Evolutionary conservation across 2,113 vertebrate genomes (phyloP).

Genomic region (Halcyon senegalensis): DNA sequence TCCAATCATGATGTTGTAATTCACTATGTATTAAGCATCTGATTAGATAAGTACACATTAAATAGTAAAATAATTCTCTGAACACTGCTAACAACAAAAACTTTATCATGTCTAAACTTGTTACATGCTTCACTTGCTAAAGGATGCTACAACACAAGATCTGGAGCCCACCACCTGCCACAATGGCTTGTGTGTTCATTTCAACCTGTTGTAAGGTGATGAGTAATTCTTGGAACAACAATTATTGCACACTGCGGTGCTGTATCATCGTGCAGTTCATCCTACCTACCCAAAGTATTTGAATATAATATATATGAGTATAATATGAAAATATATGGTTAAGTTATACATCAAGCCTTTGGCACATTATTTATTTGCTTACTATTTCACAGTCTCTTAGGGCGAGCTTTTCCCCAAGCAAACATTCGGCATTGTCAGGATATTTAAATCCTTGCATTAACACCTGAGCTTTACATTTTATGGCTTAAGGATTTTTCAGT

Average conservation of each 20-base stretch:
- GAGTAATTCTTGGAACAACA: background rate
- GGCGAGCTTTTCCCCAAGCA: background rate
- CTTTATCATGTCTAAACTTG: background rate
- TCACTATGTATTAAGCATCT: background rate
- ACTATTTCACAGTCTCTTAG: background rate
- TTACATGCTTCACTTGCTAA: background rate
- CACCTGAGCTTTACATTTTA: background rate
- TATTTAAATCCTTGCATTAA: background rate
- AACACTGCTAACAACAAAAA: background rate
- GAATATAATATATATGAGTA: background rate
- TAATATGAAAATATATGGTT: too few relatives aligned
- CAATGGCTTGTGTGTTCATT: background rate
- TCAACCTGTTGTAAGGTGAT: background rate
- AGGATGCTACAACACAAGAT: background rate
- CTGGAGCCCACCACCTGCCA: background rate
- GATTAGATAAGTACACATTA: fast-evolving
- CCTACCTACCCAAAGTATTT: background rate
- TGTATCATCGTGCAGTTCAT: background rate
- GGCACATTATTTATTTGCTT: background rate
- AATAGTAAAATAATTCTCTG: background rate
- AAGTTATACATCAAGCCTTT: background rate
- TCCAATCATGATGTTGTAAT: background rate
- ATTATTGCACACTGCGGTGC: background rate
- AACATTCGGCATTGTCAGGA: background rate
- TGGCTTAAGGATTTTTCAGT: background rate